phyloP scores from a whole-genome alignment of 2,113 vertebrate genomes.

The Synchiropus splendidus region DNA sequence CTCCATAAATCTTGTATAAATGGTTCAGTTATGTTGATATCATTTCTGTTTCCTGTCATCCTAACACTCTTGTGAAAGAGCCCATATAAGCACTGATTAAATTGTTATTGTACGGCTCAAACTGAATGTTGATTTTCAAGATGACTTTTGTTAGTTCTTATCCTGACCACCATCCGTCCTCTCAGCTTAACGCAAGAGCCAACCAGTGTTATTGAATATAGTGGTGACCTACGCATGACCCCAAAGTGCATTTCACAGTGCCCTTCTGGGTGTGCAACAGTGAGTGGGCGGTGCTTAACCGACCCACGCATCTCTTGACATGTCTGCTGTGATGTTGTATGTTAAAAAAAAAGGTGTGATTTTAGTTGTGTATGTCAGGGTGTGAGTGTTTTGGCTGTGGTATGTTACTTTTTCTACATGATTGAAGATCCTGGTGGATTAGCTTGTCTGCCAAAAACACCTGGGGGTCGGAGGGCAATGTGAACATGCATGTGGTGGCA shows the following conservation, averaged over 20 bases:
- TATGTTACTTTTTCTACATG: constrained; percentile 19
- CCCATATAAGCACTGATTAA: too few relatives aligned
- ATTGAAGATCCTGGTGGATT: constrained; percentile 32
- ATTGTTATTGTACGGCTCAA: too few relatives aligned
- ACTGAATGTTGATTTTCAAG: too few relatives aligned
- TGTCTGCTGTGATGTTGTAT: constrained; percentile 31
- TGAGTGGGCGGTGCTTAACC: constrained; percentile 30
- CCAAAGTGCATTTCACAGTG: constrained; percentile 36
- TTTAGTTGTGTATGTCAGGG: constrained; percentile 1
- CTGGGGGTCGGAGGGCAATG: constrained; percentile 8
- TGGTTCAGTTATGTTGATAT: too few relatives aligned
- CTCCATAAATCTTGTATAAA: too few relatives aligned
- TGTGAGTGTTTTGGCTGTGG: constrained; percentile 3
- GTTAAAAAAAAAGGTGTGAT: constrained; percentile 10
- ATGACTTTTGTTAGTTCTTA: constrained; percentile 7
- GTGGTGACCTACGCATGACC: constrained; percentile 60
- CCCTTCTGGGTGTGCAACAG: constrained; percentile 35
- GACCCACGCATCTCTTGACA: constrained; percentile 29
- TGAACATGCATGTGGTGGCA: constrained; percentile 12
- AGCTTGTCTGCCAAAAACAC: constrained; percentile 9
- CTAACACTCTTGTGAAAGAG: too few relatives aligned
- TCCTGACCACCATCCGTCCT: constrained; percentile 14
- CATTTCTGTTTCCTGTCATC: too few relatives aligned
- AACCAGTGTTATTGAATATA: constrained; percentile 37
- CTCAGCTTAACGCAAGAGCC: constrained; percentile 32